These are phyloP conservation scores for Phengaris alcon DNA, from an alignment of 2,888 invertebrate genomes.

Conservation along the genomic window DNA sequence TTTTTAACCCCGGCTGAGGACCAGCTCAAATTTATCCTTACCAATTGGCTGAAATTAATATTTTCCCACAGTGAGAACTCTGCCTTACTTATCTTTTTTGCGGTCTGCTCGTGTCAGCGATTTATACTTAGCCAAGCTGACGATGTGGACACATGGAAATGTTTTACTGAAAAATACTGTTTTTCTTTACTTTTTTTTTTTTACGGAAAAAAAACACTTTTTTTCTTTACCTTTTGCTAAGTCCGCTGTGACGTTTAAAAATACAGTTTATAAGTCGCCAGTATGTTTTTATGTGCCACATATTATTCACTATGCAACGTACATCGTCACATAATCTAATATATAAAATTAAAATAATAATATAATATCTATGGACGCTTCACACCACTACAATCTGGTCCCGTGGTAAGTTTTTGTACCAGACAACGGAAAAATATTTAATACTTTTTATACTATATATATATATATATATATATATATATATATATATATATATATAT, in stretches of 20 bases:
- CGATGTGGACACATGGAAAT: neutral
- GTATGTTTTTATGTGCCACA: neutral
- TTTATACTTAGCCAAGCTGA: neutral
- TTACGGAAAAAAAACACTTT: neutral
- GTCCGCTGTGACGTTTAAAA: neutral
- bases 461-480: no score
- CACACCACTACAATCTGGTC: no score
- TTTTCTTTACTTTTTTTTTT: slow-evolving; percentile 9
- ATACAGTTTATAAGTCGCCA: neutral
- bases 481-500: no score
- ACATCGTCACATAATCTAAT: neutral
- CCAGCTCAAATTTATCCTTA: neutral
- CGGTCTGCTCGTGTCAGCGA: neutral
- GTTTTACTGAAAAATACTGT: neutral
- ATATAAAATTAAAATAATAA: no score
- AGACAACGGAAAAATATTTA: no score
- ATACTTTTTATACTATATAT: no score
- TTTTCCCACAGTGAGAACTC: neutral
- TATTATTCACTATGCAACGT: neutral
- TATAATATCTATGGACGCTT: no score
- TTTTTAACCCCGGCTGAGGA: neutral
- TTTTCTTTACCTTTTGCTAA: neutral
- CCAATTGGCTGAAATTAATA: neutral
- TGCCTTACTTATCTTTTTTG: neutral
- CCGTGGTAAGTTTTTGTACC: no score